phyloP scores from a whole-genome alignment of 2,797 vertebrate genomes.

The Triplophysa yarkandensis region DNA sequence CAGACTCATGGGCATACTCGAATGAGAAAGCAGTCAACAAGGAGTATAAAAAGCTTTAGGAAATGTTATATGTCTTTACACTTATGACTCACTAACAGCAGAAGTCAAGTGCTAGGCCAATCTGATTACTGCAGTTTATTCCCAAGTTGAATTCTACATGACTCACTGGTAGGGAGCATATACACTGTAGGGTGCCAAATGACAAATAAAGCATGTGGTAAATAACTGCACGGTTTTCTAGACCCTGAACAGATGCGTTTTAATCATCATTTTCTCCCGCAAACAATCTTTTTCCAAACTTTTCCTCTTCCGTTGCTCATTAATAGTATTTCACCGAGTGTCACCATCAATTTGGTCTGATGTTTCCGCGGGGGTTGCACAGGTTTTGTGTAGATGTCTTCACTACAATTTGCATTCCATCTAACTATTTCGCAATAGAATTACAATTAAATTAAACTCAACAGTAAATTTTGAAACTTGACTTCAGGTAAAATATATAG shows the following conservation, averaged over 20 bases:
- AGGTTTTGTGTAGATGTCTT: neutral
- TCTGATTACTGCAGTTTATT: slow-evolving; percentile 31
- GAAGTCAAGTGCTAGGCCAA: slow-evolving; percentile 18
- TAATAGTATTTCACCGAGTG: neutral
- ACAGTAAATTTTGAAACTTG: too few relatives aligned
- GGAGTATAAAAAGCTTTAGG: slow-evolving; percentile 19
- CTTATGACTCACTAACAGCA: slow-evolving; percentile 25
- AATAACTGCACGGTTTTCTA: neutral
- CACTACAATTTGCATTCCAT: neutral
- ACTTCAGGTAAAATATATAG: too few relatives aligned
- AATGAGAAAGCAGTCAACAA: slow-evolving; percentile 16
- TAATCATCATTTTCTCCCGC: neutral
- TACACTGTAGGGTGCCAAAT: slow-evolving; percentile 16
- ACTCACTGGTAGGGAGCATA: slow-evolving; percentile 27
- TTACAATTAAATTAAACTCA: neutral
- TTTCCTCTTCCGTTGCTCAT: neutral
- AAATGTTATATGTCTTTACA: slow-evolving; percentile 25
- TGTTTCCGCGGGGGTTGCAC: neutral
- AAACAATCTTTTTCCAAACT: neutral
- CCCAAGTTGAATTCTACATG: slow-evolving; percentile 26
- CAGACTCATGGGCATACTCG: slow-evolving; percentile 14
- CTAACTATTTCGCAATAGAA: neutral
- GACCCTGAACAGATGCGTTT: slow-evolving; percentile 14
- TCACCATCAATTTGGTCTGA: neutral
- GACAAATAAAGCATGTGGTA: slow-evolving; percentile 17